Percentiles rank a stretch among this genome's conserved stretches.
These are phyloP conservation scores for Netelia melanura DNA, from an alignment of 2,888 invertebrate species.

Conservation along the genomic window DNA sequence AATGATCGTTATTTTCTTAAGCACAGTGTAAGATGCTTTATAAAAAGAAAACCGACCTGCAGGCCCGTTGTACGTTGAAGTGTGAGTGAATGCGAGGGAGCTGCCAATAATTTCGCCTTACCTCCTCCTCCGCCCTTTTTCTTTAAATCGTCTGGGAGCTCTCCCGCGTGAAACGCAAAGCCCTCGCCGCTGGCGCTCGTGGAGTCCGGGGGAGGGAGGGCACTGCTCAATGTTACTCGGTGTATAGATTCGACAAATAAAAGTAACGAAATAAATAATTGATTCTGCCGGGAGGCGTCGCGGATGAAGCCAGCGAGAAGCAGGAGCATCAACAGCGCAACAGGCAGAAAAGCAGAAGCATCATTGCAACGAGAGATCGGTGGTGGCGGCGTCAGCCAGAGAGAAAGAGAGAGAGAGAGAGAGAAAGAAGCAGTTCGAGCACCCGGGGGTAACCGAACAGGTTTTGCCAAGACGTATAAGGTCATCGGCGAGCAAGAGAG, in stretches of 20 bases:
- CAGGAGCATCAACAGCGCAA: slow-evolving; percentile 53
- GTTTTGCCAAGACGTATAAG: slow-evolving; percentile 82
- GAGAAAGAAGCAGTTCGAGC: slow-evolving; percentile 55
- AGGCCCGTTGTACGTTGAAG: neutral
- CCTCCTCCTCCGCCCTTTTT: slow-evolving; percentile 18
- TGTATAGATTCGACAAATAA: slow-evolving; percentile 80
- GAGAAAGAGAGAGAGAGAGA: slow-evolving; percentile 10
- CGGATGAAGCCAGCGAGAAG: slow-evolving; percentile 72
- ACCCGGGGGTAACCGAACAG: slow-evolving; percentile 81
- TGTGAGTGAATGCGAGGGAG: slow-evolving; percentile 25
- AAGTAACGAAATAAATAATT: slow-evolving; percentile 84
- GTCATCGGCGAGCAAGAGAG: slow-evolving; percentile 79
- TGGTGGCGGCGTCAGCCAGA: neutral
- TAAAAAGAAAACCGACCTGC: neutral
- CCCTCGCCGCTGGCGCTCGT: slow-evolving; percentile 46
- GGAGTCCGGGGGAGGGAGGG: neutral
- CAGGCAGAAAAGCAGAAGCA: slow-evolving; percentile 61
- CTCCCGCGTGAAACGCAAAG: slow-evolving; percentile 44
- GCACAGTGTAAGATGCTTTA: no score
- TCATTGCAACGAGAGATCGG: slow-evolving; percentile 51
- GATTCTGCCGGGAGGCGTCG: slow-evolving; percentile 82
- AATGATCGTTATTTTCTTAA: no score
- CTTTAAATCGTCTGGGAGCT: slow-evolving; percentile 49
- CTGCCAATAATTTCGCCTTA: slow-evolving; percentile 29
- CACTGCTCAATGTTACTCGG: slow-evolving; percentile 42